Conservation (phyloP, 2,888 invertebrate genomes). For the Osmoderma eremita region DNA sequence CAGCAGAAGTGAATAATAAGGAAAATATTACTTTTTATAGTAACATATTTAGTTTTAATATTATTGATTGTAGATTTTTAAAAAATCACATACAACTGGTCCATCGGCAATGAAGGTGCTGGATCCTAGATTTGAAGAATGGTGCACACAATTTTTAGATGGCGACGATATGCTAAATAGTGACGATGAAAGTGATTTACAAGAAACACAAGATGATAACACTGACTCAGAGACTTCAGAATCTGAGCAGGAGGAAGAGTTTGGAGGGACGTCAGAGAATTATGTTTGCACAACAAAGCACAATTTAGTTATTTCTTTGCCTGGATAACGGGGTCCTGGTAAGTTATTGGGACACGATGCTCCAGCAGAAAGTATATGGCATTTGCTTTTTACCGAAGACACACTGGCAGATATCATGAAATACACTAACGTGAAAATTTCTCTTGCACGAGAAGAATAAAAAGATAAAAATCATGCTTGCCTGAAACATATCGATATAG, state of each 20-base stretch:
- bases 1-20: not conserved
- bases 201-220: conserved; percentile 6
- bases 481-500: not conserved
- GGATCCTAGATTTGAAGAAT: conserved; percentile 8
- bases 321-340: conserved; percentile 1
- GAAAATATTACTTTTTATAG: not conserved
- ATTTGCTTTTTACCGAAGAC: too few species aligned
- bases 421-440: too few species aligned
- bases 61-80: not conserved
- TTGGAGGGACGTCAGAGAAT: conserved; percentile 2
- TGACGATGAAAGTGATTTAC: not conserved
- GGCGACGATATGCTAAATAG: not conserved
- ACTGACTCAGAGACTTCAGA: not conserved
- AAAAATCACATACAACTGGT: conserved; percentile 5
- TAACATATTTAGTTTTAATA: not conserved
- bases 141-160: conserved; percentile 5
- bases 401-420: too few species aligned
- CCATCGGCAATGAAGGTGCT: not conserved
- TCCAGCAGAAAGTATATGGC: too few species aligned
- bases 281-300: not conserved
- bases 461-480: not conserved
- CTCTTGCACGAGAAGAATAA: too few species aligned
- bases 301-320: conserved; percentile 10
- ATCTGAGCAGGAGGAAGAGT: not conserved
- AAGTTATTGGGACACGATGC: too few species aligned